Base-by-base conservation (phyloP, 2,888 invertebrate species). In the Macaria liturata region DNA sequence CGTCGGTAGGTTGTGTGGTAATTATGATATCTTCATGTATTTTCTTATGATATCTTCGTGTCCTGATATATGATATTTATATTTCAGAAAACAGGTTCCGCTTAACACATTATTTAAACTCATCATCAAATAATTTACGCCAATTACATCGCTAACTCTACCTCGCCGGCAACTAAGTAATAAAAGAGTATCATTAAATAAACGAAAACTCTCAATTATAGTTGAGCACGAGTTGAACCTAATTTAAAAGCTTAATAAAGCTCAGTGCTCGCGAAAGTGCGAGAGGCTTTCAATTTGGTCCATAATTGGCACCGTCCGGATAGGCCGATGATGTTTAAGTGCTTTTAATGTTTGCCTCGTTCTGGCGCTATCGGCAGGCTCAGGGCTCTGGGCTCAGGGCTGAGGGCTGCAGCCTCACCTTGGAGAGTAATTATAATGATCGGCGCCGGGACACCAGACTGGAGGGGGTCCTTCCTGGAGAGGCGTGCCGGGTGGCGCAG, bases 401-500 rank as follows among this genome's bases (percentile, higher is more conserved):
- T 81, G 85, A 83, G 80, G 84, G 81, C 78, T 82, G 81, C 81
- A 84, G 69, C 82, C 86, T 87, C 87, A 88, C 91, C 87, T 90
- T 88, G 88, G 88, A 91, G 91, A 91, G 90, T 91, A 91, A 91
- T 91, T 91, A 91, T 90, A 91, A 89, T 89, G 88, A 89, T 89
- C 88, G 88, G 88, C 84, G 90, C 88, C 89, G 86, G 86, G 86
- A 83, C 85, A 84, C 84, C 74, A 82, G 85, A 81, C 88, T 84
- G 88, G 86, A 83, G 81, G 84, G 88, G 86, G 84, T 84, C 84
- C 83, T 88, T 88, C 87, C 88, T 88, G 88, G 85, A 87, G 84
- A 85, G 90, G 90, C 89, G 89, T 88, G 88, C 85, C 77, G 80
- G 89, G 88, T 86, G 86, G 87, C 86, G 83, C 83, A 84, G 78